These are phyloP conservation scores for Buceros bicornis DNA, from an alignment of 2,797 vertebrate genomes.

Conservation along the genomic window DNA sequence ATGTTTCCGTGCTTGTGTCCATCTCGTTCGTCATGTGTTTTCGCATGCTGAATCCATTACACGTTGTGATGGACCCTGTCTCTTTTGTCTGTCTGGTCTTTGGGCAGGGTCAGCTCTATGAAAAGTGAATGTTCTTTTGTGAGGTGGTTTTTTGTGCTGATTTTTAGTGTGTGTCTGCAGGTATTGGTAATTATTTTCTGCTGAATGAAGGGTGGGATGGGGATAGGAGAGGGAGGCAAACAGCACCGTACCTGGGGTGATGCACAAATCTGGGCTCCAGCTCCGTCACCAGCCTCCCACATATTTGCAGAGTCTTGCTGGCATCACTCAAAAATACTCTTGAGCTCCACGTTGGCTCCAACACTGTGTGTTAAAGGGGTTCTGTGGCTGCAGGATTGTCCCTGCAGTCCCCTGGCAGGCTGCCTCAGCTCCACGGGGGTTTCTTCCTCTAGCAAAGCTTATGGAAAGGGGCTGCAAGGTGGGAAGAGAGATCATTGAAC, in stretches of 20 bases:
- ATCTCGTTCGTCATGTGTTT: rapidly evolving
- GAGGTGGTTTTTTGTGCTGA: neutral
- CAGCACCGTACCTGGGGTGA: neutral
- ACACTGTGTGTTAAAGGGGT: neutral
- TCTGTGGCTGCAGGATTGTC: neutral
- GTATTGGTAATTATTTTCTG: neutral
- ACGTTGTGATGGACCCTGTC: neutral
- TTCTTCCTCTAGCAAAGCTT: too few relatives aligned
- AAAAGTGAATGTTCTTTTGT: neutral
- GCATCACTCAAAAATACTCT: neutral
- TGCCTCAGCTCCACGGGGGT: too few relatives aligned
- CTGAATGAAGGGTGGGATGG: neutral
- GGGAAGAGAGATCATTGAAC: too few relatives aligned
- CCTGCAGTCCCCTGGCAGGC: too few relatives aligned
- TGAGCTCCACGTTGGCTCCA: too few relatives aligned
- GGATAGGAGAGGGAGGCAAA: neutral
- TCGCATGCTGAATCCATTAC: neutral
- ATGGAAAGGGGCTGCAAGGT: too few relatives aligned
- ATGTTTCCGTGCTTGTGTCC: neutral
- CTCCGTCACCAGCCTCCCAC: rapidly evolving
- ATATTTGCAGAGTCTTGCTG: neutral
- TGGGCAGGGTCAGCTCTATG: neutral
- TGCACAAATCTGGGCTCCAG: neutral
- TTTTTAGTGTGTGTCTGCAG: neutral
- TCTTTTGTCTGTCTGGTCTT: neutral